phyloP scores from a whole-genome alignment of 1,140 invertebrate species.

The Drosophila micromelanica region DNA sequence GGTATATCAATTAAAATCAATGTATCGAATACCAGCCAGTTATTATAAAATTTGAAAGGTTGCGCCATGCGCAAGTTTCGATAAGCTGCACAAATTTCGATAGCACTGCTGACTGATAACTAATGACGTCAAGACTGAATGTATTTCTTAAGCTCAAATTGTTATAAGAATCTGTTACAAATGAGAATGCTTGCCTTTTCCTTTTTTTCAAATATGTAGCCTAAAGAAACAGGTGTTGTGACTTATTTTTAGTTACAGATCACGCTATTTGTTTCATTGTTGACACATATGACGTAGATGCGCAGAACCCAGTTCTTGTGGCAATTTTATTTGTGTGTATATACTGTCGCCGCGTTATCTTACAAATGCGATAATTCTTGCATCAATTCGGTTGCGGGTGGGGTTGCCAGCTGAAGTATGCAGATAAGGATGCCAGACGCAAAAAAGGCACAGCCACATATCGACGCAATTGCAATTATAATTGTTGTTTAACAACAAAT shows the following conservation, averaged over 20 bases:
- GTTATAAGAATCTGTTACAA: not conserved
- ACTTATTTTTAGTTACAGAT: no score
- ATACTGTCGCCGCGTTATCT: conserved; percentile 20
- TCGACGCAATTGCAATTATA: conserved; percentile 44
- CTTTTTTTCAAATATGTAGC: no score
- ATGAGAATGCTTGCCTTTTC: no score
- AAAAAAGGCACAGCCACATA: conserved; percentile 42
- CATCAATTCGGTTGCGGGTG: conserved; percentile 29
- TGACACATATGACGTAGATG: conserved; percentile 28
- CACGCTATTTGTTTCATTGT: no score
- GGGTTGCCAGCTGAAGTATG: conserved; percentile 40
- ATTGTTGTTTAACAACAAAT: conserved; percentile 41
- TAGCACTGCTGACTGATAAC: no score
- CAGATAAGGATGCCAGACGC: conserved; percentile 52
- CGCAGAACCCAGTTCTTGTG: conserved; percentile 9
- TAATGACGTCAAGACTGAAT: conserved; percentile 4
- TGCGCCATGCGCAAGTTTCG: not conserved
- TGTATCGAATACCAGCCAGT: not conserved
- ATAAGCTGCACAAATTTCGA: not conserved
- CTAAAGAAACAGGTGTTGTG: no score
- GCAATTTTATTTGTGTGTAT: conserved; percentile 2
- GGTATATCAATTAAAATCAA: conserved; percentile 1
- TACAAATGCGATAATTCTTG: conserved; percentile 39
- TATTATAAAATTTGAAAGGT: conserved; percentile 16
- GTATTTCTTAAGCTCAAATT: not conserved